Conservation (phyloP, 2,797 vertebrate species). For the Cossypha niveicapilla region DNA sequence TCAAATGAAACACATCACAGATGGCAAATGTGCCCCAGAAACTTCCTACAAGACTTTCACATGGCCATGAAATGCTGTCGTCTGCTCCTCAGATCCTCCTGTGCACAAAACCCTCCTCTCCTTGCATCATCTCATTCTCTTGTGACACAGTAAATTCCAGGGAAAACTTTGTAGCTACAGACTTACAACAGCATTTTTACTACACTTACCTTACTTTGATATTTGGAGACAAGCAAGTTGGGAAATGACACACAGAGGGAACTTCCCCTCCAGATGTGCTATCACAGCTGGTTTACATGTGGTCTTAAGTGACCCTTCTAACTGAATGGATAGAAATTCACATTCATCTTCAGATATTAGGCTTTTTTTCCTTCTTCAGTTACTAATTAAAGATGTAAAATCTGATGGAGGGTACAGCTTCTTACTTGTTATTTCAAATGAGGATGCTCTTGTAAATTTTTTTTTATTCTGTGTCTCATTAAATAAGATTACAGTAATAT, state of each 20-base stretch:
- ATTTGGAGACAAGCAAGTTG: background rate
- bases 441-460: background rate
- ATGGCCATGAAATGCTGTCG: background rate
- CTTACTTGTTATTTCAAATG: background rate
- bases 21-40: background rate
- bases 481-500: background rate
- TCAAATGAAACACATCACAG: background rate
- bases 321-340: background rate
- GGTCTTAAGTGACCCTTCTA: background rate
- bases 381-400: background rate
- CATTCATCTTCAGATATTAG: background rate
- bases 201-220: background rate
- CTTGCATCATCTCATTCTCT: fast-evolving
- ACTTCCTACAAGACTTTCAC: background rate
- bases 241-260: background rate
- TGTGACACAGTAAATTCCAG: background rate
- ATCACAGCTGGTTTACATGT: background rate
- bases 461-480: background rate
- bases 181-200: background rate
- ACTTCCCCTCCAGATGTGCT: background rate
- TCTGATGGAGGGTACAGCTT: background rate
- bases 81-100: background rate
- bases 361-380: background rate
- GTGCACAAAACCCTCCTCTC: background rate
- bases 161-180: background rate